Base-by-base conservation (phyloP, 2,797 vertebrate species). In the Xerus rutilus region DNA sequence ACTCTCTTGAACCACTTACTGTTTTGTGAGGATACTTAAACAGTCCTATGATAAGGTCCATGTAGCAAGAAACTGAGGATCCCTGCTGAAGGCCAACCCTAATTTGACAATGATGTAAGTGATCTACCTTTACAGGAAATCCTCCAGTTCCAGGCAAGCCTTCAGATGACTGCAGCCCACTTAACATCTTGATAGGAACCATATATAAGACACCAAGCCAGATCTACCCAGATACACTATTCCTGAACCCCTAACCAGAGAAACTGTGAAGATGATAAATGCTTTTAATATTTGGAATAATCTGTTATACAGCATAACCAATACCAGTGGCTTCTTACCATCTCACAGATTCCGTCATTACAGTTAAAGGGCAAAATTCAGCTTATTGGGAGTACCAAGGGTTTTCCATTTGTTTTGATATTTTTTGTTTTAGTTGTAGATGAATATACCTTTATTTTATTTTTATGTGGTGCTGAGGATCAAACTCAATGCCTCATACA, bases 21-120 rank as follows among this genome's bases (percentile, higher is more conserved):
- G 7, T 87, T 96, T 96, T 32, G 0, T 76, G 57, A 88, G 10
- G 23, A 72, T 17, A 59, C 62, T 88, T 59, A 83, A 91, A 5
- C 13, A 95, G 8, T 92, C 32, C 43, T 79, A 21, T 74, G 52
- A n/a, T 47, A n/a, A 86, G 30, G 21, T 64, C 30, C 9, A 21
- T 82, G 23, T 54, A 70, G 35, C 32, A 86, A 93, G 76, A 95
- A 89, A 89, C 15, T 47, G 39, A 92, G 57, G 13, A 45, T 89
- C 93, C 47, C 23, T 86, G 28, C 49, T 35, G 28, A 85, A 20
- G 65, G 21, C 15, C 87, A 93, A 52, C 11, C 43, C 20, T 67
- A 45, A 79, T 86, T 87, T 76, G n/a, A 79, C 76, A 91, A 52
- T 23, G 35, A 81, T 78, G 25, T 86, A 20, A 91, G 23, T 82